Evolutionary conservation across 2,888 invertebrate genomes (phyloP), one percentile per base, ranked within the genome.

Genomic region (Lasioglossum figueresi): DNA sequence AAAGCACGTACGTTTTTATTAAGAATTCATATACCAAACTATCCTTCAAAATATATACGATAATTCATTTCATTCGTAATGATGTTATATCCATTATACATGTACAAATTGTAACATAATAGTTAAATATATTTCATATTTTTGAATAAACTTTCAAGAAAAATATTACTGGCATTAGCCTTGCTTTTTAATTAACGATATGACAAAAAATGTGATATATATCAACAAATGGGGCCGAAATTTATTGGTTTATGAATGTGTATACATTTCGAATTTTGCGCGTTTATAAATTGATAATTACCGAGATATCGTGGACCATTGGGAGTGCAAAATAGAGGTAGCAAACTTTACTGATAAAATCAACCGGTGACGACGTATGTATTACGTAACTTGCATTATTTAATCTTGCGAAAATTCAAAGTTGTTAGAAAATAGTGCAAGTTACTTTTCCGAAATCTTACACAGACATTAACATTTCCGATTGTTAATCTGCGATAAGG

Each of bases 41-140:
- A 59, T 31, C 12, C 59, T 78, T 40, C 4, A 14, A 40, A 70
- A 23, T 56, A 66, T 68, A 68, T 68, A 23, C 8, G 31, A 68
- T 40, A 74, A 52, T 63, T 52, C 27, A 34, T 70, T 80, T 73
- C 59, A 73, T 19, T 56, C 52, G 48, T 70, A 52, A n/a, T 8
- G 14, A 79, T 66, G 71, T 75, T 73, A 56, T 68, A 77, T 70
- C 31, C 27, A 70, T 68, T 80, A n/a, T 70, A 75, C 63, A 40
- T 83, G 84, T 84, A 84, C 81, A 88, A 88, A 85, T 34, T 88
- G 86, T 88, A 88, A 71, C 23, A 91, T 90, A 86, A 81, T 82
- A 83, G 78, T 85, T 87, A 84, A 88, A 85, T 68, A 89, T 89
- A 88, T 90, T 90, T 88, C 88, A 88, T 91, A 91, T 91, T 90